Evolutionary conservation across 2,113 vertebrate genomes (phyloP), one percentile per base, ranked within the genome.

Genomic region (Octodon degus): DNA sequence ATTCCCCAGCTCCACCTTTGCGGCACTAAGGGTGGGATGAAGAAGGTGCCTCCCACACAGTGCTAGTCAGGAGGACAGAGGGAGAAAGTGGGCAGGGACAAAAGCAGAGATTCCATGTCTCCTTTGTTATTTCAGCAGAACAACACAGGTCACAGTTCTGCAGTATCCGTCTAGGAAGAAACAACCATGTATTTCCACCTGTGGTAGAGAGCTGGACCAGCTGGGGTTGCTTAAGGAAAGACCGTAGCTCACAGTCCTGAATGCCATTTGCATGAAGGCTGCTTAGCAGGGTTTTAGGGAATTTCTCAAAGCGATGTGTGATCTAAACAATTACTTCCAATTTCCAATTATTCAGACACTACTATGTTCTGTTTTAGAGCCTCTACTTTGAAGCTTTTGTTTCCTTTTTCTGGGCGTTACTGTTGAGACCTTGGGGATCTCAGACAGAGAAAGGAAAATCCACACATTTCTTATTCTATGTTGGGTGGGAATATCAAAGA

Each of bases 311-410:
- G 37, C 37, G 40, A 4, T 92, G 58, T 80, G 32, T 43, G 17
- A 82, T 34, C 63, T 90, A 65, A 93, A 88, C 20, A 93, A 60
- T 77, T 74, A 90, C 40, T 77, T 79, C 11, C 22, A 88, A 85
- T 14, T 70, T 24, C 27, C 47, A 70, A 89, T 74, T 62, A 24
- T n/a, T 62, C 16, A 63, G 34, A 17, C 87, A 27, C 30, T 55
- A 68, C 20, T 89, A 4, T 37, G 22, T 24, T 63, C 11, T 37
- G 10, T 83, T 86, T 58, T 72, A 37, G 83, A 27, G 13, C 47
- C 72, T 92, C 19, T 76, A 65, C 47, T 85, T 22, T 47, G 22
- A 82, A 81, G 43, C 0, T n/a, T 47, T 82, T 20, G 5, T 62
- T 70, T 67, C 32, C 4, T 50, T 47, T 43, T 13, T 17, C 34